Base-by-base conservation (phyloP, 1,140 invertebrate species). In the Galleria mellonella region DNA sequence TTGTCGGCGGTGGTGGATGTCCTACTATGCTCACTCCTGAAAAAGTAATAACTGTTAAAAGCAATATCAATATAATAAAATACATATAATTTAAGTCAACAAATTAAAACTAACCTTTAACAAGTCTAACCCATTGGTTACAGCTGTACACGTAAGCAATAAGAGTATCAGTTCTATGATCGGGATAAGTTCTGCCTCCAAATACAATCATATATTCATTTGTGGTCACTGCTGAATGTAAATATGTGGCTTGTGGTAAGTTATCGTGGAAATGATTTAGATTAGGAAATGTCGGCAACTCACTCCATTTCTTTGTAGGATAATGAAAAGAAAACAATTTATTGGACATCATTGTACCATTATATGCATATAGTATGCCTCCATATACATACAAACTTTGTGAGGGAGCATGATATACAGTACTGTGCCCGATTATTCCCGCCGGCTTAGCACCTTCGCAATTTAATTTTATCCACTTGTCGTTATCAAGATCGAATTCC, bases 361-460 rank as follows among this genome's bases (percentile, higher is more conserved):
- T 92, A n/a, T 91, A 87, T 7, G 89, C 88, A 63, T 93, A 95
- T 1, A 91, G 78, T 62, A 95, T 93, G 9, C 97, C 97, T 17
- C 97, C 97, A 83, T 94, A 98, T 0, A 98, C 87, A 68, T 97
- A 99, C 32, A 98, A 89, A 55, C 93, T 94, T 50, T 95, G 91
- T 0, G 93, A 93, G 15, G 89, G 88, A 0, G 87, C 77, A 60
- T 98, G 94, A 70, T 96, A 98, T 0, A 97, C 94, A 0, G 96
- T 93, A 28, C 91, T 94, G 75, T 98, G 97, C 0, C 96, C 96
- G 72, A 94, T 98, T 13, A 98, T 88, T 35, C 95, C 95, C 1
- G 92, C 76, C 7, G 96, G 95, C 15, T 90, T 89, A 13, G 92
- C 89, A 10, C 96, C 96, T 47, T 84, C 83, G 0, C 91, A 91